A percentile compares a stretch with the other conserved stretches of the same genome.
Conservation (phyloP, 1,140 invertebrate genomes). For the Calephelis virginiensis region DNA sequence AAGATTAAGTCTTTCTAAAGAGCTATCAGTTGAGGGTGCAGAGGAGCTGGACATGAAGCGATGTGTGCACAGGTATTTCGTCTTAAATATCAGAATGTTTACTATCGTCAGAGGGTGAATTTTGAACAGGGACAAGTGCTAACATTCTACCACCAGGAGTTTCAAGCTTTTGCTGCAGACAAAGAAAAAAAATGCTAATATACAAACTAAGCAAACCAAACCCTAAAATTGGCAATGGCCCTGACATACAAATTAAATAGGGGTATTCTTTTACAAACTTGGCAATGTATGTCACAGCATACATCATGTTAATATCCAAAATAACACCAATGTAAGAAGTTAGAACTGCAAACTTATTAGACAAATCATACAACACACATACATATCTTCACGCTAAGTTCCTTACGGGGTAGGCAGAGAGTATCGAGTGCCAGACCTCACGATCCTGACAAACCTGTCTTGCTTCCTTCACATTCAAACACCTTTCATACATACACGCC, state of each 20-base stretch:
- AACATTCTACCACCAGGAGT: slow-evolving; percentile 33
- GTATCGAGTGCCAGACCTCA: no score
- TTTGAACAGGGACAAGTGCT: slow-evolving; percentile 32
- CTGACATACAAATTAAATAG: slow-evolving; percentile 24
- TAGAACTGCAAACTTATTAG: slow-evolving; percentile 24
- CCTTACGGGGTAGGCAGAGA: no score
- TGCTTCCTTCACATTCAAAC: no score
- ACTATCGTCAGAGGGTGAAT: slow-evolving; percentile 34
- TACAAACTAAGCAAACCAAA: slow-evolving; percentile 25
- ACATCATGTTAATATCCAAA: slow-evolving; percentile 26
- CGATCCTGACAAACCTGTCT: no score
- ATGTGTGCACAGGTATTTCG: slow-evolving; percentile 16
- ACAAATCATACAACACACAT: slow-evolving; percentile 28
- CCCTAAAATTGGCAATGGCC: slow-evolving; percentile 23
- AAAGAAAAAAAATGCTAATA: slow-evolving; percentile 31
- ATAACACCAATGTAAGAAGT: slow-evolving; percentile 24
- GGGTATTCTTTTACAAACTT: slow-evolving; percentile 2
- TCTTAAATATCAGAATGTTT: slow-evolving; percentile 23
- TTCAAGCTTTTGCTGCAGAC: slow-evolving; percentile 28
- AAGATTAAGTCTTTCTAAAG: slow-evolving; percentile 2
- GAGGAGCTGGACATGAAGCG: slow-evolving; percentile 23
- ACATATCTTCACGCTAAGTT: no score
- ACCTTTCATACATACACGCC: no score
- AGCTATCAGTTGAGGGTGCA: slow-evolving; percentile 15
- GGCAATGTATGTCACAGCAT: slow-evolving; percentile 16